phyloP scores from a whole-genome alignment of 2,113 vertebrate genomes.

The Rallus limicola region DNA sequence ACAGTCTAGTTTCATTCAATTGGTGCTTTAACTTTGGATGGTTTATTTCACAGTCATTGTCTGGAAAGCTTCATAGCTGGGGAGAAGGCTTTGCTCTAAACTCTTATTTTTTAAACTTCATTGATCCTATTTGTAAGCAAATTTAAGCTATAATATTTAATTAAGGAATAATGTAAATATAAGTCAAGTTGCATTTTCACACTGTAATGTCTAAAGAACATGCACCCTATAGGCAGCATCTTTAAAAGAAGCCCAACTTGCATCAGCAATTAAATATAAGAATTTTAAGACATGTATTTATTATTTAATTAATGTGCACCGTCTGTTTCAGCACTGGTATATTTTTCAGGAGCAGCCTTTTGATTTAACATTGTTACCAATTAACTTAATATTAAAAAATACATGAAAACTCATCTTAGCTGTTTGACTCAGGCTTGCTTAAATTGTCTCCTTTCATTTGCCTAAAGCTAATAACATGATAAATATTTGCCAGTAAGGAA shows the following conservation, averaged over 20 bases:
- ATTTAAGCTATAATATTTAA: neutral
- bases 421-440: neutral
- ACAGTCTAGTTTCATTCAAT: neutral
- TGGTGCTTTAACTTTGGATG: neutral
- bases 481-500: neutral
- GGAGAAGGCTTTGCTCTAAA: neutral
- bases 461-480: neutral
- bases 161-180: neutral
- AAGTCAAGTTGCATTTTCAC: neutral
- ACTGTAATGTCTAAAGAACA: neutral
- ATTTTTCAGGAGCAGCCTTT: neutral
- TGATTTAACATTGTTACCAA: neutral
- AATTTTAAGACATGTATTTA: neutral
- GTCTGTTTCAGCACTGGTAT: neutral
- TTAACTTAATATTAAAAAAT: neutral
- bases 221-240: neutral
- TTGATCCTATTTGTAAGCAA: neutral
- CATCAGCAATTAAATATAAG: neutral
- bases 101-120: neutral
- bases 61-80: neutral
- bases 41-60: neutral
- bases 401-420: neutral
- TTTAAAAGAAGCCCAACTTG: neutral
- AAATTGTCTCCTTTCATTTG: neutral
- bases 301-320: neutral